Conservation (phyloP, 2,113 vertebrate genomes). For the Oreochromis niloticus region DNA sequence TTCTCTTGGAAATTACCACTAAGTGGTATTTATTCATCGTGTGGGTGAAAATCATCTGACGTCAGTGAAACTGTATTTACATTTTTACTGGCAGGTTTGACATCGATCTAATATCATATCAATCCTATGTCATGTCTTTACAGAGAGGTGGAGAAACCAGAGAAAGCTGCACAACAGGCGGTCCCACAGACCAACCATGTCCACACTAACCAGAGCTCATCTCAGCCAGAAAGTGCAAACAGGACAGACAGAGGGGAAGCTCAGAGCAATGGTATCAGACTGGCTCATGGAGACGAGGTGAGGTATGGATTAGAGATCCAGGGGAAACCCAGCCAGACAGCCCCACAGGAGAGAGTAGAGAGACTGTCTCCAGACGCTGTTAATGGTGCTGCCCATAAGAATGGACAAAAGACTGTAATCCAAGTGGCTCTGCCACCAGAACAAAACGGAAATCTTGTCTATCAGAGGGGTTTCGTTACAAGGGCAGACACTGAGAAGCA, state of each 20-base stretch:
- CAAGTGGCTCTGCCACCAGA: constrained; percentile 71
- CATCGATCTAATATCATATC: background rate
- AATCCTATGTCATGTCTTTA: background rate
- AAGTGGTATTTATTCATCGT: background rate
- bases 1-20: background rate
- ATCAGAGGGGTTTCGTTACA: constrained; percentile 77
- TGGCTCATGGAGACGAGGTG: constrained; percentile 68
- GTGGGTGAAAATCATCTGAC: background rate
- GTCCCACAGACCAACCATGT: constrained; percentile 84
- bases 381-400: constrained; percentile 74
- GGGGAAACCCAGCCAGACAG: constrained; percentile 63
- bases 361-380: constrained; percentile 73
- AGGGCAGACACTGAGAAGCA: constrained; percentile 80
- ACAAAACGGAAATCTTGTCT: constrained; percentile 82
- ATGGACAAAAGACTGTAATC: constrained; percentile 70
- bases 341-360: constrained; percentile 66
- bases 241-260: constrained; percentile 65
- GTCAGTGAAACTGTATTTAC: background rate
- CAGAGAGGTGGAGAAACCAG: constrained; percentile 82
- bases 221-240: constrained; percentile 66
- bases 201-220: constrained; percentile 69
- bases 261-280: constrained; percentile 62
- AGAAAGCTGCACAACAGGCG: constrained; percentile 77
- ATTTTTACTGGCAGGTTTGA: background rate
- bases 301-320: constrained; percentile 75